Evolutionary conservation across 2,113 vertebrate genomes (phyloP).

Genomic region (Phyllostomus discolor): DNA sequence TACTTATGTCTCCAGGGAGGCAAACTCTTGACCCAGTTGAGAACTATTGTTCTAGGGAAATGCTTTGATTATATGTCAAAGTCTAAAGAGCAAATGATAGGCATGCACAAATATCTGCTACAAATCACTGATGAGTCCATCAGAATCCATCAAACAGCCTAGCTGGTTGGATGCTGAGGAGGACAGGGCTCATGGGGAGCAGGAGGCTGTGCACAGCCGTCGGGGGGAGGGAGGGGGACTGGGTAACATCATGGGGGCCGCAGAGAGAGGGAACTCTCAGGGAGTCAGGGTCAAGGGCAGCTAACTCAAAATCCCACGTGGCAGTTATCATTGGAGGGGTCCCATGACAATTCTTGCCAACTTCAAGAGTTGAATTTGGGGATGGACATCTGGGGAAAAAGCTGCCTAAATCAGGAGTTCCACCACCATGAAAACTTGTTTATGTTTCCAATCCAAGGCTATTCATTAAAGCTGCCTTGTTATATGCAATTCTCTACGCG

Average conservation of each 20-base stretch:
- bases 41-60: not conserved
- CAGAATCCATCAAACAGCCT: not conserved
- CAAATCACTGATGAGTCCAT: not conserved
- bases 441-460: not conserved
- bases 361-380: not conserved
- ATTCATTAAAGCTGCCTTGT: not conserved
- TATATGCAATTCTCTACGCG: not conserved
- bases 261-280: not conserved
- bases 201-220: not conserved
- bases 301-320: not conserved
- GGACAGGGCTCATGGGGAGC: not conserved
- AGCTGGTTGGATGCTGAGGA: not conserved
- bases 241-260: not conserved
- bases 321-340: not conserved
- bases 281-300: not conserved
- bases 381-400: not conserved
- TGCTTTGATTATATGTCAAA: conserved; percentile 3
- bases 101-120: not conserved
- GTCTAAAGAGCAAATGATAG: not conserved
- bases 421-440: not conserved
- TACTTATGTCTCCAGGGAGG: not conserved
- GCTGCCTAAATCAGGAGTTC: not conserved
- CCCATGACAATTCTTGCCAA: not conserved
- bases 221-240: too few species aligned
- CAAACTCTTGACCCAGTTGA: not conserved